These are phyloP conservation scores for honey bee (Apis mellifera) DNA, from an alignment of 1,140 invertebrate species.

Conservation along the genomic window DNA sequence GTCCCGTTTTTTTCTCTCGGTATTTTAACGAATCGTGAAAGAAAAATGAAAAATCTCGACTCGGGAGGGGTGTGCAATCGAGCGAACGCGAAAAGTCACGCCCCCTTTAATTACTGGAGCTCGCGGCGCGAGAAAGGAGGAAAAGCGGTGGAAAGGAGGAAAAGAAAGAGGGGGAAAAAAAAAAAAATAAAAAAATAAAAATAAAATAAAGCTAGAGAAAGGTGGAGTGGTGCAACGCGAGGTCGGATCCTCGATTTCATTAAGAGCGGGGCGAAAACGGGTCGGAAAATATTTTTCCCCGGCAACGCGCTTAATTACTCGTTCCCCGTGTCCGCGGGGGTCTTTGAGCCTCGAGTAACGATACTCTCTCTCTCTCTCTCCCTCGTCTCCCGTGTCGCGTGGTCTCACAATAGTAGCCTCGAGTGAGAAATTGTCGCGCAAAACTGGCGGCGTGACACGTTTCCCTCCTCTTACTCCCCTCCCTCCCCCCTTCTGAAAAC, in stretches of 20 bases:
- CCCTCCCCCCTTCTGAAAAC: too few species aligned
- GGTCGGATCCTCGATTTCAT: too few species aligned
- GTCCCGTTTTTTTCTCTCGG: too few species aligned
- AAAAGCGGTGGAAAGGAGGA: too few species aligned
- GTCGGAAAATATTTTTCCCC: slow-evolving; percentile 19
- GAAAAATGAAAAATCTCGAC: not conserved
- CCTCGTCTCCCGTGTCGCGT: not conserved
- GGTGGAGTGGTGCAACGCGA: too few species aligned
- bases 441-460: slow-evolving; percentile 7
- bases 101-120: slow-evolving; percentile 28
- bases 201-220: not conserved
- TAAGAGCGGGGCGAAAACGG: not conserved
- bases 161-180: not conserved
- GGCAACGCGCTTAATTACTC: slow-evolving; percentile 32
- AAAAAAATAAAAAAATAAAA: not conserved
- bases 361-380: not conserved
- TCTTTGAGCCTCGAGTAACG: not conserved
- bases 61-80: not conserved
- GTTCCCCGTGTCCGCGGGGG: not conserved
- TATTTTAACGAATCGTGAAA: not conserved
- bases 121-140: too few species aligned
- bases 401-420: not conserved
- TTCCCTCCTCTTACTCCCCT: too few species aligned
- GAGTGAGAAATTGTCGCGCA: slow-evolving; percentile 8
- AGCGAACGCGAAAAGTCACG: slow-evolving; percentile 18